phyloP scores from a whole-genome alignment of 2,797 vertebrate genomes.

The Periparus ater region DNA sequence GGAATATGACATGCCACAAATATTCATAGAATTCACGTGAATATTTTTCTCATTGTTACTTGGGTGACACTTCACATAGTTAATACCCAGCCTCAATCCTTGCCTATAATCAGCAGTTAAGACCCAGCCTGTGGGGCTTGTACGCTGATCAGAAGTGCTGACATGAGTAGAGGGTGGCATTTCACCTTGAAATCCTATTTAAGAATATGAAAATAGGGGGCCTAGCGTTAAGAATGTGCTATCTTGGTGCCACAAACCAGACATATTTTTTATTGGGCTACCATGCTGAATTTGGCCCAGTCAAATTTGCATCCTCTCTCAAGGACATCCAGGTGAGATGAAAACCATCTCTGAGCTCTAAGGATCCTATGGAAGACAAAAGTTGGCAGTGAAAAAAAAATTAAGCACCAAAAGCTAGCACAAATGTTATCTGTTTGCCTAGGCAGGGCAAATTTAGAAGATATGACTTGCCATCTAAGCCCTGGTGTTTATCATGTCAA shows the following conservation, averaged over 20 bases:
- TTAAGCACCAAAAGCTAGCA: background rate
- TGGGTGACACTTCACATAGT: background rate
- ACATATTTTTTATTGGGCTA: background rate
- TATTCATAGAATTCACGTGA: background rate
- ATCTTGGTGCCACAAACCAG: background rate
- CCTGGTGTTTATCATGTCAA: conserved; percentile 5
- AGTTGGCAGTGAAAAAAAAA: background rate
- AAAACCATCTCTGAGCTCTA: background rate
- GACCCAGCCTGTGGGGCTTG: background rate
- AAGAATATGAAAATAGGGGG: background rate
- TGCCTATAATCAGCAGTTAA: background rate
- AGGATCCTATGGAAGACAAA: background rate
- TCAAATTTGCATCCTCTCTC: background rate
- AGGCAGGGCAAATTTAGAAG: background rate
- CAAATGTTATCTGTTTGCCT: background rate
- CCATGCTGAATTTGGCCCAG: background rate
- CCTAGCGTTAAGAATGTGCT: background rate
- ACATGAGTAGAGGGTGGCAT: background rate
- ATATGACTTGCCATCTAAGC: background rate
- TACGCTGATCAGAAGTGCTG: background rate
- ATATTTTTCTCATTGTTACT: conserved; percentile 4
- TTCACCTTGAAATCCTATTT: conserved; percentile 6
- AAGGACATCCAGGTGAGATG: background rate
- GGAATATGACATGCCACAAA: background rate
- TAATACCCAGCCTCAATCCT: background rate